These are phyloP conservation scores for Stichodactyla helianthus DNA, from an alignment of 64 coral and sea anemone species.

Conservation along the genomic window DNA sequence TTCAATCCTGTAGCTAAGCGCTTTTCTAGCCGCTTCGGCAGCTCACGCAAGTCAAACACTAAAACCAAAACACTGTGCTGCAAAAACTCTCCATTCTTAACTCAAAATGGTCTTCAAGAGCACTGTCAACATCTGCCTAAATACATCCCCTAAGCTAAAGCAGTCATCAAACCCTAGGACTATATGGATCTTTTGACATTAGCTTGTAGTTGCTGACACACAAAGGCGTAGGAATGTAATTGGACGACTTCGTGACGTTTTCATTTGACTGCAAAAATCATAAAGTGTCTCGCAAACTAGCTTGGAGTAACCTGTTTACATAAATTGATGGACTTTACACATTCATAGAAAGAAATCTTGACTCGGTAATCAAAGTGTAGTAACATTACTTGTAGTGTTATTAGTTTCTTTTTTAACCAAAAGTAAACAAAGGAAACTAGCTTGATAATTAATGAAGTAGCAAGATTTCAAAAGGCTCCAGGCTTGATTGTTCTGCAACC, in stretches of 20 bases:
- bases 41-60: neutral
- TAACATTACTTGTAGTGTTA: neutral
- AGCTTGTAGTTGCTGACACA: neutral
- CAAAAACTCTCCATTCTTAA: no score
- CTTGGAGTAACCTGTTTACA: neutral
- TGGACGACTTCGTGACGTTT: neutral
- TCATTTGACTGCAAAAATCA: neutral
- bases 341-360: neutral
- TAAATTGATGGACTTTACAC: neutral
- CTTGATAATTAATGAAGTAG: constrained; percentile 6
- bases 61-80: neutral
- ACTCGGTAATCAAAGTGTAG: neutral
- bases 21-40: neutral
- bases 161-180: neutral
- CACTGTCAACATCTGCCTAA: neutral
- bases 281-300: neutral
- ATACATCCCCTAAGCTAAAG: neutral
- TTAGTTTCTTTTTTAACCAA: neutral
- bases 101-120: neutral
- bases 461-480: neutral
- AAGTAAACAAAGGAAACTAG: neutral
- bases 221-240: neutral
- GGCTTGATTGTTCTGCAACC: neutral
- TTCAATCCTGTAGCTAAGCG: neutral
- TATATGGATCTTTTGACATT: neutral